Percentiles rank a stretch among this genome's conserved stretches.
Conservation (phyloP, 2,888 invertebrate species). For the Parnassius mnemosyne region DNA sequence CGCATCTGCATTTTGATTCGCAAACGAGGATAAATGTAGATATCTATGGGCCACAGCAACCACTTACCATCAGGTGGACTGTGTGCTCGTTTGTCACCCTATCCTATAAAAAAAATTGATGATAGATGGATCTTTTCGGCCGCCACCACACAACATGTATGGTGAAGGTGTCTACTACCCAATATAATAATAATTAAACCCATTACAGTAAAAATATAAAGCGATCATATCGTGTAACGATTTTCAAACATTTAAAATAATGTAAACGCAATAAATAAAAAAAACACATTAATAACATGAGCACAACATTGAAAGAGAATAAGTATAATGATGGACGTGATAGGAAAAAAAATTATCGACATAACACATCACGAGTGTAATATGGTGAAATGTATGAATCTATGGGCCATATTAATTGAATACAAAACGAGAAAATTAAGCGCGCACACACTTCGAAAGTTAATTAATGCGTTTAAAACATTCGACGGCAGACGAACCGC, state of each 20-base stretch:
- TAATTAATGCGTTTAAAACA: slow-evolving; percentile 45
- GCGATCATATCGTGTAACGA: too few relatives aligned
- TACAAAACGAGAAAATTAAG: slow-evolving; percentile 43
- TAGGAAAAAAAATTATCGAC: slow-evolving; percentile 10
- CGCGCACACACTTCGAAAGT: slow-evolving; percentile 42
- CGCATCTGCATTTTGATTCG: too few relatives aligned
- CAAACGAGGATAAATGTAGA: too few relatives aligned
- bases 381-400: slow-evolving; percentile 22
- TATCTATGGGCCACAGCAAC: too few relatives aligned
- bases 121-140: too few relatives aligned
- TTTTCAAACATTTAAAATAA: neutral
- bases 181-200: too few relatives aligned
- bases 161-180: too few relatives aligned
- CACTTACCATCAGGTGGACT: too few relatives aligned
- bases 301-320: slow-evolving; percentile 4
- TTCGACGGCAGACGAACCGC: slow-evolving; percentile 21
- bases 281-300: neutral
- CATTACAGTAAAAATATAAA: too few relatives aligned
- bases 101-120: too few relatives aligned
- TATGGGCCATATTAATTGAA: slow-evolving; percentile 30
- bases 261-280: neutral
- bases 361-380: slow-evolving; percentile 12
- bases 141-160: too few relatives aligned
- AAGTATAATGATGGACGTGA: slow-evolving; percentile 8
- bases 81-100: too few relatives aligned